These are phyloP conservation scores for Mustela erminea DNA, from an alignment of 2,797 vertebrate species.

Conservation along the genomic window DNA sequence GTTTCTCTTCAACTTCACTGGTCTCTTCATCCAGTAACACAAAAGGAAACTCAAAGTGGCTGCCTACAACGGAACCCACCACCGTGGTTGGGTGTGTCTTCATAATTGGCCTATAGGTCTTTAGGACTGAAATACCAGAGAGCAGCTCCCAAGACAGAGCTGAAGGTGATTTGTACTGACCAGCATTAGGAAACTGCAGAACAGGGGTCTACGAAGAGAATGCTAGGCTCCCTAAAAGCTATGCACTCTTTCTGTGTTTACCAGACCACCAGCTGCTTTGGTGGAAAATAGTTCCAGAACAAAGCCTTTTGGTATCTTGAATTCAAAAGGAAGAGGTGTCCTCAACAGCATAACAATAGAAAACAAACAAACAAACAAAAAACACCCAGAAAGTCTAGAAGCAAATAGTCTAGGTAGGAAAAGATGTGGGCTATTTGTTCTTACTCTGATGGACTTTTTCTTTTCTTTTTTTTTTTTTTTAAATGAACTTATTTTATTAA, in stretches of 20 bases:
- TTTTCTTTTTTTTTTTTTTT: neutral
- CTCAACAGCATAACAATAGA: slow-evolving; percentile 19
- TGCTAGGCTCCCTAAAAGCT: neutral
- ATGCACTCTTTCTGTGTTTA: neutral
- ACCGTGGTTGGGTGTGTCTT: neutral
- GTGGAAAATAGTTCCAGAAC: neutral
- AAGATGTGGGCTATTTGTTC: slow-evolving; percentile 6
- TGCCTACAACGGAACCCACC: neutral
- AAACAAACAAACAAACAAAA: neutral
- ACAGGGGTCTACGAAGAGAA: neutral
- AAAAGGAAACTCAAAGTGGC: slow-evolving; percentile 8
- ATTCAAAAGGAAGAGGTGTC: slow-evolving; percentile 49
- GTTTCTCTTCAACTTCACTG: slow-evolving; percentile 21
- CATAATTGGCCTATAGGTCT: neutral
- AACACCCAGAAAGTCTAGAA: neutral
- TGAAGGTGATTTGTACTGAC: neutral
- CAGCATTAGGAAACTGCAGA: neutral
- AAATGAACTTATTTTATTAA: neutral
- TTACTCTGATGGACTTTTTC: neutral
- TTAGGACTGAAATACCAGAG: neutral
- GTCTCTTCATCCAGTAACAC: slow-evolving; percentile 6
- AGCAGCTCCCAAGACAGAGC: neutral
- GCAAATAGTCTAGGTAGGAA: neutral
- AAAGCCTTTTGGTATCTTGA: neutral
- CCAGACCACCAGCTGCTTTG: neutral